Conservation (phyloP, 2,113 vertebrate species). For the Mus musculus region DNA sequence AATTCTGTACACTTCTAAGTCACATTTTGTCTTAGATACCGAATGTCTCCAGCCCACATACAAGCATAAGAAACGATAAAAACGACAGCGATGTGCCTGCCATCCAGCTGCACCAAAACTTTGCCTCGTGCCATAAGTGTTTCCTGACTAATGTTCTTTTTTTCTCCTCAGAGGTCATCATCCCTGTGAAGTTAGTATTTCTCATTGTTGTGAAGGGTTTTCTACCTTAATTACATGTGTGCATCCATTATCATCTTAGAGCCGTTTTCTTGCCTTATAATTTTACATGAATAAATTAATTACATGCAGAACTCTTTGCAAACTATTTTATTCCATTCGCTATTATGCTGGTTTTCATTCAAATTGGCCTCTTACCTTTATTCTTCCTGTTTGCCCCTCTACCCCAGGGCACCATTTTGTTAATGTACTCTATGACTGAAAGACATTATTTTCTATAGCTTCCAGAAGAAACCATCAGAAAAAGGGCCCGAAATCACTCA, state of each 20-base stretch:
- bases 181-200: background rate
- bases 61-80: background rate
- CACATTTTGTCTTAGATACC: background rate
- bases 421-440: background rate
- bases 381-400: background rate
- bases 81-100: background rate
- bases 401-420: background rate
- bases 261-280: background rate
- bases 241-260: constrained; percentile 1
- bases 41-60: background rate
- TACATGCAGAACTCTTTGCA: background rate
- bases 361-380: background rate
- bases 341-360: background rate
- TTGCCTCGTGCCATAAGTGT: background rate
- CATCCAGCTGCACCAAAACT: background rate
- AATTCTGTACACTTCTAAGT: constrained; percentile 7
- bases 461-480: background rate
- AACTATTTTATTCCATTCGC: background rate
- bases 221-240: background rate
- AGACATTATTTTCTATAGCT: constrained; percentile 18
- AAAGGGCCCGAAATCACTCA: background rate
- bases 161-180: background rate
- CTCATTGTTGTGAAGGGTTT: background rate
- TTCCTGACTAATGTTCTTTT: background rate
- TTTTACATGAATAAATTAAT: background rate